Percentiles rank a stretch among this genome's conserved stretches.
Conservation (phyloP, 2,113 vertebrate genomes). For the Rhinogobius similis region DNA sequence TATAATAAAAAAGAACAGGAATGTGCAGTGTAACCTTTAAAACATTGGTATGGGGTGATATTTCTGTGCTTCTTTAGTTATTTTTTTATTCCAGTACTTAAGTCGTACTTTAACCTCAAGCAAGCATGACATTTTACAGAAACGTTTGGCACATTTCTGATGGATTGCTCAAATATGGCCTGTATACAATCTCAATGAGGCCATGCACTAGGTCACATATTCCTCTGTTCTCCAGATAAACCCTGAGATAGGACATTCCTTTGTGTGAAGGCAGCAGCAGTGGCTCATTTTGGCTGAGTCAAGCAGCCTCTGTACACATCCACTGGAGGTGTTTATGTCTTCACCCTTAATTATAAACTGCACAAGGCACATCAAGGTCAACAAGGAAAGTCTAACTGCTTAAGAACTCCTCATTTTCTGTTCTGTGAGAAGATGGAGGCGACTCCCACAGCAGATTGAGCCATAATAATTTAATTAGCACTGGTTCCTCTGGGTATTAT, state of each 20-base stretch:
- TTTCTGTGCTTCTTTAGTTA: too few relatives aligned
- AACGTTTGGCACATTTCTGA: too few relatives aligned
- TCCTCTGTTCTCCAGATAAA: not conserved
- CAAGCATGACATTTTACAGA: too few relatives aligned
- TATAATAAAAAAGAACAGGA: too few relatives aligned
- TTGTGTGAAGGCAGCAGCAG: not conserved
- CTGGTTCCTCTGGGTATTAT: constrained; percentile 34
- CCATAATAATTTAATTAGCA: constrained; percentile 63
- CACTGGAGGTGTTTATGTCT: constrained; percentile 24
- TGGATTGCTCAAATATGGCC: not conserved
- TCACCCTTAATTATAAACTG: constrained; percentile 33
- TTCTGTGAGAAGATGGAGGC: not conserved
- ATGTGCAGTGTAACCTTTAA: too few relatives aligned
- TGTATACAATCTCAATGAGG: not conserved
- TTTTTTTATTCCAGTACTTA: too few relatives aligned
- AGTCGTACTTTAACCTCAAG: too few relatives aligned
- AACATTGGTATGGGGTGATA: too few relatives aligned
- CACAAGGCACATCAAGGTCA: constrained; percentile 28
- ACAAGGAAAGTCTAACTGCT: not conserved
- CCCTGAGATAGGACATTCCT: constrained; percentile 24
- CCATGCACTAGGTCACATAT: not conserved
- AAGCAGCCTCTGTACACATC: constrained; percentile 17
- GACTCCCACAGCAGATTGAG: constrained; percentile 52
- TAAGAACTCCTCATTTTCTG: constrained; percentile 4
- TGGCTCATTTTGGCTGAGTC: constrained; percentile 47